These are phyloP conservation scores for Plumapathes pennacea DNA, from an alignment of 92 coral and sea anemone genomes.

Conservation along the genomic window DNA sequence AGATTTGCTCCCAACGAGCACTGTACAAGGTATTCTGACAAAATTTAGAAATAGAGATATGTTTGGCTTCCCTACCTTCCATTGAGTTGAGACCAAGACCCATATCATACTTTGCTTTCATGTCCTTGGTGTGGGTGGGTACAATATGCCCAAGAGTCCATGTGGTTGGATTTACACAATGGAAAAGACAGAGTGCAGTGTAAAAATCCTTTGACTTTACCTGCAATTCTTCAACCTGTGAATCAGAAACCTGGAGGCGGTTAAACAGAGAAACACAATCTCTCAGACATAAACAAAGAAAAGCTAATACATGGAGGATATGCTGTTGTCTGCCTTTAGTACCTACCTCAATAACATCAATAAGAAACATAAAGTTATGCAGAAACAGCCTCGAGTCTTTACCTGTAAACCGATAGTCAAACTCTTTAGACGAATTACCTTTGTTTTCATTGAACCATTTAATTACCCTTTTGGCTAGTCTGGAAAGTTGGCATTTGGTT, in stretches of 20 bases:
- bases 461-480: conserved; percentile 44
- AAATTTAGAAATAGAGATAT: conserved; percentile 36
- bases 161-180: conserved; percentile 27
- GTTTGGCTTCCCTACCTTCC: conserved; percentile 63
- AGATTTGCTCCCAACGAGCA: conserved; percentile 52
- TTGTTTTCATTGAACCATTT: conserved; percentile 50
- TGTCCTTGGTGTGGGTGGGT: conserved; percentile 48
- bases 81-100: conserved; percentile 49
- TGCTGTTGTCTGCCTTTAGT: conserved; percentile 11
- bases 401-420: conserved; percentile 59
- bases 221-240: conserved; percentile 32
- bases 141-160: conserved; percentile 44
- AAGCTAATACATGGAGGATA: conserved; percentile 45
- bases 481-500: conserved; percentile 23
- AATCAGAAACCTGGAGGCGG: conserved; percentile 33
- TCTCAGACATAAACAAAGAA: conserved; percentile 38
- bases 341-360: conserved; percentile 37
- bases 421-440: conserved; percentile 16
- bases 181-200: conserved; percentile 26
- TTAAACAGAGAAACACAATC: conserved; percentile 35
- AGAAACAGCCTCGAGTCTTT: conserved; percentile 44
- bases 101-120: conserved; percentile 28
- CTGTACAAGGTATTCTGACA: conserved; percentile 29
- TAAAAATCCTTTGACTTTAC: conserved; percentile 23
- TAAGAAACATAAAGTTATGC: conserved; percentile 50